phyloP scores from a whole-genome alignment of 92 coral and sea anemone genomes.

The Meandrina meandrites region DNA sequence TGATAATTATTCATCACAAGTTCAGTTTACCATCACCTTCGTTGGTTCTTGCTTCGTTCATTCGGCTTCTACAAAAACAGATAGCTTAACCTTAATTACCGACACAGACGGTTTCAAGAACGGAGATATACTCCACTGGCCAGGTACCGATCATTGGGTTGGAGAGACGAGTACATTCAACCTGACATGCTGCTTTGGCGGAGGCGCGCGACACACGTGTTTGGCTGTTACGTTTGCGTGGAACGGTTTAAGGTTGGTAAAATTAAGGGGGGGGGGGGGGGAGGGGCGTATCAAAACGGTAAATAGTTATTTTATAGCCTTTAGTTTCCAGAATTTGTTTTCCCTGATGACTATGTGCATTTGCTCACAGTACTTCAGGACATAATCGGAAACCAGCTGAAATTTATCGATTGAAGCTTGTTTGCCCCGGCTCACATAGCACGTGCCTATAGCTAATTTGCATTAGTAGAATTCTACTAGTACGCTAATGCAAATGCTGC shows the following conservation, averaged over 20 bases:
- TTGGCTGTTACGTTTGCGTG: not conserved
- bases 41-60: not conserved
- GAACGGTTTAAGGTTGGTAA: not conserved
- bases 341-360: too few relatives aligned
- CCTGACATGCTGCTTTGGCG: not conserved
- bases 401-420: too few relatives aligned
- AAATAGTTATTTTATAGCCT: not conserved
- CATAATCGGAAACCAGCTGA: too few relatives aligned
- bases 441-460: too few relatives aligned
- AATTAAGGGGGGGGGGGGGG: not conserved
- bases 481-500: too few relatives aligned
- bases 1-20: not conserved
- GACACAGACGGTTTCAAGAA: too few relatives aligned
- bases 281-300: not conserved
- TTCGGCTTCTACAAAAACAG: too few relatives aligned
- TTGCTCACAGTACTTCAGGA: not conserved
- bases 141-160: not conserved
- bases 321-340: not conserved
- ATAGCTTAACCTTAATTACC: too few relatives aligned
- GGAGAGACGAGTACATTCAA: not conserved
- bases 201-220: not conserved
- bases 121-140: not conserved
- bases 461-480: too few relatives aligned
- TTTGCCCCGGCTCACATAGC: too few relatives aligned
- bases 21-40: not conserved